Base-by-base conservation (phyloP, 2,888 invertebrate species). In the Sericinus montela region DNA sequence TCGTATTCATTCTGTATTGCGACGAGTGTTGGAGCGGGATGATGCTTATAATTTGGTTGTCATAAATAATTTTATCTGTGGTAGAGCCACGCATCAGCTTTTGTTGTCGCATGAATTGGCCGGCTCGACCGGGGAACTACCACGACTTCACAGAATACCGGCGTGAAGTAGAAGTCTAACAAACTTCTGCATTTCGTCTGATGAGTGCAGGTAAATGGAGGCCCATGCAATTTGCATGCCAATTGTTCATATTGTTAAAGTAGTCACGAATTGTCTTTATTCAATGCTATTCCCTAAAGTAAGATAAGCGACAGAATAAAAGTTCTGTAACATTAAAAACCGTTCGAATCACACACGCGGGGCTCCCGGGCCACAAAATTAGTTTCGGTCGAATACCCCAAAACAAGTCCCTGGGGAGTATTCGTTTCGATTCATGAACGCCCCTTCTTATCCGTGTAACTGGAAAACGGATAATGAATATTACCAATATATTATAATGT, bases 361-460 rank as follows among this genome's bases (percentile, higher is more conserved):
- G 39, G 25, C 14, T 25, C 9, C 10, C 39, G 11, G n/a, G 19
- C 25, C 3, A 11, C 28, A 25, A 25, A 39, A 39, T 39, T 39
- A 39, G 29, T 14, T 39, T 5, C 39, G 39, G n/a, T 39, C 28
- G 10, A 39, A 7, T 25, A 39, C 28, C 29, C 8, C 39, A 39
- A 11, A 34, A 25, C 13, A 13, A 13, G 25, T 39, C 39, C 28
- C 29, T 6, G 39, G 25, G 25, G 39, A 39, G 39, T 13, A 25
- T 39, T 29, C 28, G 39, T 39, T 13, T 15, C 39, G 39, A 39
- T 14, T 28, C 39, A 39, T 28, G 39, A 11, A 39, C 14, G 11
- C 39, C 13, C 11, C 7, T 32, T 11, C 11, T 39, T 29, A 3
- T 10, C n/a, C 10, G 3, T 29, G 1, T 9, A 2, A 3, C 29